Evolutionary conservation across 2,113 vertebrate genomes (phyloP), one percentile per base, ranked within the genome.

Genomic region (Arizona elegans): DNA sequence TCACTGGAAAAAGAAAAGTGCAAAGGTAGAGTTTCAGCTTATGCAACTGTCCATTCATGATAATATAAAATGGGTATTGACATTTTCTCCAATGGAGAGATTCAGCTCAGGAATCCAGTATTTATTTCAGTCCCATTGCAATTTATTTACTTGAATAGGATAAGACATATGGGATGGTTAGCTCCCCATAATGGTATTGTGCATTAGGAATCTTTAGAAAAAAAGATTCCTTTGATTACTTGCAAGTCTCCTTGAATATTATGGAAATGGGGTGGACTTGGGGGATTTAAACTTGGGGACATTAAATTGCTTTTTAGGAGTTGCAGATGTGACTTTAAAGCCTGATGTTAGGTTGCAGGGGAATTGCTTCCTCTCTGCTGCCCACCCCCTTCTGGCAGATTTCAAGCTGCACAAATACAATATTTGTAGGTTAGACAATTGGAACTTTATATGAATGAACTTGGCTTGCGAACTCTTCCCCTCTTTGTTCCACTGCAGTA

Each of bases 251-350:
- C 90, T 59, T 81, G 50, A 92, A 56, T 93, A 96, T 96, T 96
- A 96, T 91, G 70, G 86, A 87, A 93, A 90, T 93, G 88, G 86
- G 85, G 1, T 86, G 91, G 81, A 94, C 75, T 93, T 92, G 85
- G 38, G 65, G 91, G 87, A 86, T 96, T 95, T 91, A 96, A 29
- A 95, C 90, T 54, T 91, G 92, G 89, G 95, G 89, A 47, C 92
- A 93, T 95, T 96, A 93, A 91, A 54, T 94, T 47, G 55, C 52
- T 94, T 92, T 90, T 86, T 95, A 94, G 94, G 94, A 95, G 96
- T 92, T 95, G 93, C 96, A 96, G 94, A 97, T 96, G 96, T 95
- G 87, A 50, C 86, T 94, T 96, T 94, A 96, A 96, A 95, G 93
- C 55, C 86, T 21, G 89, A 52, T 86, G 91, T 90, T 91, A 93